These are phyloP conservation scores for Kradibia gibbosae DNA, from an alignment of 1,140 invertebrate species.

Conservation along the genomic window DNA sequence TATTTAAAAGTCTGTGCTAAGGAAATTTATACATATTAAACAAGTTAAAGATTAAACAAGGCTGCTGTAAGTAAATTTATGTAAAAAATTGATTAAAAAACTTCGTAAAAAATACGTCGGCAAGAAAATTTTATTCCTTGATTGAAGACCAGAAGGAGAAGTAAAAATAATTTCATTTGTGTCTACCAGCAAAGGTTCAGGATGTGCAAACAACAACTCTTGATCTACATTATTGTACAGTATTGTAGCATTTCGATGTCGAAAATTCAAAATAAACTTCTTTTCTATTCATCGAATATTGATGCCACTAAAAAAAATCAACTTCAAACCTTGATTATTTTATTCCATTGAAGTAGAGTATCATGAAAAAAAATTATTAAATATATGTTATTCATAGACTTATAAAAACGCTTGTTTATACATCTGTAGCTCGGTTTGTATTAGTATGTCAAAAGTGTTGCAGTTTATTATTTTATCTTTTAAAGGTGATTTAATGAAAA, in stretches of 20 bases:
- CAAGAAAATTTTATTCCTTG: background rate
- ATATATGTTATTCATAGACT: too few relatives aligned
- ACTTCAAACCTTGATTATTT: background rate
- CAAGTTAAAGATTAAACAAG: too few relatives aligned
- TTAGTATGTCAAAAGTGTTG: too few relatives aligned
- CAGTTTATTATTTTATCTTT: too few relatives aligned
- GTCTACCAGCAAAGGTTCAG: background rate
- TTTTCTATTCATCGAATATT: slow-evolving; percentile 39
- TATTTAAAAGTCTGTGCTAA: too few relatives aligned
- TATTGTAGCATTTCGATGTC: background rate
- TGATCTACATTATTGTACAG: background rate
- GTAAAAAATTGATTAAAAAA: background rate
- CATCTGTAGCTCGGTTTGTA: too few relatives aligned
- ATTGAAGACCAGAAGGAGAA: background rate
- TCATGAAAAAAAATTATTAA: too few relatives aligned
- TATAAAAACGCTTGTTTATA: too few relatives aligned
- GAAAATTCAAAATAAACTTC: slow-evolving; percentile 19
- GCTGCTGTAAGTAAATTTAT: background rate
- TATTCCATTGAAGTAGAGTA: too few relatives aligned
- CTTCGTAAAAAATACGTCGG: background rate
- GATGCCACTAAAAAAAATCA: slow-evolving; percentile 17
- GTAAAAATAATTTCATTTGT: slow-evolving; percentile 23
- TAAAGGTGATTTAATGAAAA: too few relatives aligned
- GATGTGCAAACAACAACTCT: slow-evolving; percentile 20
- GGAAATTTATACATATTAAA: too few relatives aligned